These are phyloP conservation scores for Ptychodera flava DNA, from an alignment of 35 echinoderm and acorn worm species.

Conservation along the genomic window DNA sequence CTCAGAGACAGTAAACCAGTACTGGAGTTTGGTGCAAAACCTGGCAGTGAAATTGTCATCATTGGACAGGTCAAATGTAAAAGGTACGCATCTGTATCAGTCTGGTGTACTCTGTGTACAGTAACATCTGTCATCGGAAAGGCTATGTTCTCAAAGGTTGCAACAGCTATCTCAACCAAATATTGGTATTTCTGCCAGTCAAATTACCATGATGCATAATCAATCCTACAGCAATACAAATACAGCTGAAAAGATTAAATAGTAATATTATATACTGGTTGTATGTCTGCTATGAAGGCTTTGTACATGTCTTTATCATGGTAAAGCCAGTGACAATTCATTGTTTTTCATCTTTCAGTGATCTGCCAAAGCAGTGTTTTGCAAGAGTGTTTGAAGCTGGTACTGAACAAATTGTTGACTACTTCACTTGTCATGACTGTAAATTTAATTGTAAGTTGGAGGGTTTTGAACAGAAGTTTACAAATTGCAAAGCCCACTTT, in stretches of 20 bases:
- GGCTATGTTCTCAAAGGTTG: not conserved
- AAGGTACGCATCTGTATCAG: not conserved
- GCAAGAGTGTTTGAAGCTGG: not conserved
- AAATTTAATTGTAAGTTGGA: not conserved
- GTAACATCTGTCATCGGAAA: not conserved
- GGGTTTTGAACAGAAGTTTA: not conserved
- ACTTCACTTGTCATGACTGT: not conserved
- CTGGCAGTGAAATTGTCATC: constrained; percentile 9
- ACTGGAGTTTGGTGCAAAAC: constrained; percentile 6
- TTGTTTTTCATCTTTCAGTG: not conserved
- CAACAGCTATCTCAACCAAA: too few relatives aligned
- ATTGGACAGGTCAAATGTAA: not conserved
- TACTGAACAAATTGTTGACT: not conserved
- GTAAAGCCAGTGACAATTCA: not conserved
- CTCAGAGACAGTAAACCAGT: not conserved
- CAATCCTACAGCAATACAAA: too few relatives aligned
- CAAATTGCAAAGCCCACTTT: not conserved
- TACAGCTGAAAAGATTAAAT: too few relatives aligned
- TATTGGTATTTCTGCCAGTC: not conserved
- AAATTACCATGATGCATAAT: not conserved
- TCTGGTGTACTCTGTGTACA: not conserved
- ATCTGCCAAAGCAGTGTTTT: not conserved
- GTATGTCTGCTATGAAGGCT: too few relatives aligned
- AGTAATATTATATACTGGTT: too few relatives aligned
- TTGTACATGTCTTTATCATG: too few relatives aligned